phyloP scores from a whole-genome alignment of 1,140 invertebrate genomes.

The Drosophila littoralis region DNA sequence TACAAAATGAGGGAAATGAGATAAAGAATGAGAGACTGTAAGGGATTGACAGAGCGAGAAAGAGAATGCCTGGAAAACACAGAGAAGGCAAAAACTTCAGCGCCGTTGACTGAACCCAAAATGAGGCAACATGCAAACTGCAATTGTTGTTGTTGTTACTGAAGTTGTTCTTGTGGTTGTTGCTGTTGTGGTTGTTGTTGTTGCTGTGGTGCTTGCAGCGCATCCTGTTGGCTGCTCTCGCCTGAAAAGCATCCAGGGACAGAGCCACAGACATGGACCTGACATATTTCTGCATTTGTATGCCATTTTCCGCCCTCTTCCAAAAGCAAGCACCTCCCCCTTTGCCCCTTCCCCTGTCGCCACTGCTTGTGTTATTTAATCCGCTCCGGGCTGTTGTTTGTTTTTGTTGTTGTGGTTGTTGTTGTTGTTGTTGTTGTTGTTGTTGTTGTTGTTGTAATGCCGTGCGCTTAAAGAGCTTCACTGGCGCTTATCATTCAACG shows the following conservation, averaged over 20 bases:
- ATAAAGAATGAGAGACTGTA: background rate
- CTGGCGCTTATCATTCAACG: constrained; percentile 63
- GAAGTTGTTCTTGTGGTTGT: constrained; percentile 3
- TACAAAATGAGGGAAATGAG: too few species aligned
- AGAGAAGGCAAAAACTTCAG: constrained; percentile 12
- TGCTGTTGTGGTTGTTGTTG: constrained; percentile 15
- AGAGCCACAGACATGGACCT: constrained; percentile 9
- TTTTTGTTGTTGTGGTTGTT: constrained; percentile 26
- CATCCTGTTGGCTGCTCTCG: background rate
- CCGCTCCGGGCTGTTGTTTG: constrained; percentile 28
- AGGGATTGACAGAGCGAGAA: too few species aligned
- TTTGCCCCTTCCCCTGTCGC: background rate
- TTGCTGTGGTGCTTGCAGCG: background rate
- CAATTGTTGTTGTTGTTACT: background rate
- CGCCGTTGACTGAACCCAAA: constrained; percentile 19
- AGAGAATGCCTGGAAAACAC: background rate
- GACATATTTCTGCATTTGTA: constrained; percentile 34
- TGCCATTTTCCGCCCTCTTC: constrained; percentile 5
- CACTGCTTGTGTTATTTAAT: constrained; percentile 48
- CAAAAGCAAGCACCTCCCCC: background rate
- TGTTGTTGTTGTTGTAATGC: constrained; percentile 66
- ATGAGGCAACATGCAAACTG: constrained; percentile 21
- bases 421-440: constrained; percentile 25
- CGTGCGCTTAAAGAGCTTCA: constrained; percentile 59
- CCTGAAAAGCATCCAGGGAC: constrained; percentile 10